phyloP scores from a whole-genome alignment of 92 coral and sea anemone genomes.

The Paragorgia papillata region DNA sequence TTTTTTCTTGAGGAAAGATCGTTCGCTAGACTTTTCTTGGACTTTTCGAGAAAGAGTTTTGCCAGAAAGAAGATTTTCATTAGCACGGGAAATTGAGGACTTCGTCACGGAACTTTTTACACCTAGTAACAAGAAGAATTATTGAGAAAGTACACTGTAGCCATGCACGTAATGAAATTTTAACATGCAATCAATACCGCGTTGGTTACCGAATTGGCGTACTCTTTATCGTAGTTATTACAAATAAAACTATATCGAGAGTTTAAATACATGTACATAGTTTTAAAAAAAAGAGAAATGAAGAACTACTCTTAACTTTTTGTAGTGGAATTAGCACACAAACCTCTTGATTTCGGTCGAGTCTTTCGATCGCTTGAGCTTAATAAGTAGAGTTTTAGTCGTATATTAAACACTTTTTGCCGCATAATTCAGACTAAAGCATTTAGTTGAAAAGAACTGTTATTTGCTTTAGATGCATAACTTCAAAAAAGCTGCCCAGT shows the following conservation, averaged over 20 bases:
- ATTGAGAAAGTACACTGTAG: not conserved
- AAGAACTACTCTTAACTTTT: not conserved
- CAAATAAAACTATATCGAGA: no score
- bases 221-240: no score
- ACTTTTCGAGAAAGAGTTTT: conserved; percentile 16
- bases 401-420: conserved; percentile 6
- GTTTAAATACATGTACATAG: not conserved
- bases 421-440: not conserved
- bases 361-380: conserved; percentile 4
- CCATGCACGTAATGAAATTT: no score
- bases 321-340: not conserved
- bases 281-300: not conserved
- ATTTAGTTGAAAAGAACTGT: no score
- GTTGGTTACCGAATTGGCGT: no score
- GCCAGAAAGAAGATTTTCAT: not conserved
- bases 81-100: not conserved
- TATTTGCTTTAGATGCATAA: no score
- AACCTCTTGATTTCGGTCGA: not conserved
- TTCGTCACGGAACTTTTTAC: conserved; percentile 3
- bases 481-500: no score
- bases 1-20: conserved; percentile 16
- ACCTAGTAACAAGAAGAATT: not conserved
- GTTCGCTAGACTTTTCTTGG: not conserved
- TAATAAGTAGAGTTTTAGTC: conserved; percentile 17
- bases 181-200: no score